Base-by-base conservation (phyloP, 2,888 invertebrate genomes). In the Drosophila sordidapex region DNA sequence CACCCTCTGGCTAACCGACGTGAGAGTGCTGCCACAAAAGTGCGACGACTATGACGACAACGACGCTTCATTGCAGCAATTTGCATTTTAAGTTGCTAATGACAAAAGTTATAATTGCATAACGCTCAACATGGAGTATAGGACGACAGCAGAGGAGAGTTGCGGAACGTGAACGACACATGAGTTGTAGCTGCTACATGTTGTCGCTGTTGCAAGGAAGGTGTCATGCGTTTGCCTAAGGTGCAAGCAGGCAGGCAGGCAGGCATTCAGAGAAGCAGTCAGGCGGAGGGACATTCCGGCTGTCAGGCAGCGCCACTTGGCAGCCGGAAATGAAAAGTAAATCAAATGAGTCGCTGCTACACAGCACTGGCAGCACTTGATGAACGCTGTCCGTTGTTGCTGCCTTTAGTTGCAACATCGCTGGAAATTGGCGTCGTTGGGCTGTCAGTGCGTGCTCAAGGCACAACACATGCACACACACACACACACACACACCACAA, bases 81-180 rank as follows among this genome's bases (percentile, higher is more conserved):
- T 89, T 90, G 90, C 91, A 79, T 82, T 89, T 86, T 87, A 90
- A 91, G 90, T 90, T 91, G 91, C 91, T 91, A 91, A 91, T 89
- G 91, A 91, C 90, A 90, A 91, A 91, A 91, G 90, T 92, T 91
- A 89, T 91, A 91, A 92, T 92, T 91, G 91, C 91, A 91, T 91
- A 87, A 92, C 89, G 87, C 87, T 87, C 88, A 81, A 78, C 87
- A 70, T 83, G 79, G 62, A 76, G 76, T 36, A 21, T 59, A 61
- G 59, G 53, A 66, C 59, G 59, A 53, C 56, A n/a, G 51, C 66
- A 13, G 27, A 71, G 48, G 36, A 48, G 48, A 53, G 58, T 29
- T 53, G 27, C 53, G 48, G 71, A 46, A 70, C 65, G 56, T n/a
- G 51, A 31, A 60, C 77, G 58, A 51, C 83, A 72, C 72, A 72